phyloP scores from a whole-genome alignment of 2,888 invertebrate genomes.

The Atethmia centrago region DNA sequence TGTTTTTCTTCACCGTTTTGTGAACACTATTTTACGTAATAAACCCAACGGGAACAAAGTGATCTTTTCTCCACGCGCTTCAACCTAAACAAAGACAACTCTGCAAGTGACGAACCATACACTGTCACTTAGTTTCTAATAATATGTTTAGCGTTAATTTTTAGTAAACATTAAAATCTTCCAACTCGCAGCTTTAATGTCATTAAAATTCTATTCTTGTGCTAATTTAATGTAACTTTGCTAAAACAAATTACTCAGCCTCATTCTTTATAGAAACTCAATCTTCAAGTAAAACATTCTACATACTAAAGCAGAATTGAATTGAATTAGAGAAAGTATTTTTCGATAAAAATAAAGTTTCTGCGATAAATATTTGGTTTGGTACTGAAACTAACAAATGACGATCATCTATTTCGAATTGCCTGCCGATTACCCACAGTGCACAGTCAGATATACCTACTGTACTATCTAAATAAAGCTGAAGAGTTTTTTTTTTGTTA shows the following conservation, averaged over 20 bases:
- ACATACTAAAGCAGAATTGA: neutral
- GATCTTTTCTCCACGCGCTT: no score
- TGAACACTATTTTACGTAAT: no score
- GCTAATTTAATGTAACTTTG: constrained; percentile 3
- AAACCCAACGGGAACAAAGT: no score
- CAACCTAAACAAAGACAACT: no score
- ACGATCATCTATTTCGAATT: constrained; percentile 26
- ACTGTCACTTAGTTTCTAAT: neutral
- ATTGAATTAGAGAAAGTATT: constrained; percentile 17
- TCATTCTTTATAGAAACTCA: neutral
- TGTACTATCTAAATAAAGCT: no score
- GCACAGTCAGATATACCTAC: no score
- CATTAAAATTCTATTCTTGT: constrained; percentile 10
- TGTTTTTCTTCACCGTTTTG: no score
- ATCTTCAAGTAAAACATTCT: constrained; percentile 16
- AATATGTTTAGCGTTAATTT: constrained; percentile 1
- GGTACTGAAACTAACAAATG: constrained; percentile 30
- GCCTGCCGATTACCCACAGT: neutral
- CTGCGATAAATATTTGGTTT: constrained; percentile 16
- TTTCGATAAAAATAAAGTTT: constrained; percentile 2
- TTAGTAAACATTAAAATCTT: constrained; percentile 14
- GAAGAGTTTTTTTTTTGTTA: no score
- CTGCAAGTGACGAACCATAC: no score
- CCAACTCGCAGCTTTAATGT: neutral
- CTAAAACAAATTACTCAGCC: neutral